Conservation (phyloP, 2,888 invertebrate species). For the Xanthorhoe designata region DNA sequence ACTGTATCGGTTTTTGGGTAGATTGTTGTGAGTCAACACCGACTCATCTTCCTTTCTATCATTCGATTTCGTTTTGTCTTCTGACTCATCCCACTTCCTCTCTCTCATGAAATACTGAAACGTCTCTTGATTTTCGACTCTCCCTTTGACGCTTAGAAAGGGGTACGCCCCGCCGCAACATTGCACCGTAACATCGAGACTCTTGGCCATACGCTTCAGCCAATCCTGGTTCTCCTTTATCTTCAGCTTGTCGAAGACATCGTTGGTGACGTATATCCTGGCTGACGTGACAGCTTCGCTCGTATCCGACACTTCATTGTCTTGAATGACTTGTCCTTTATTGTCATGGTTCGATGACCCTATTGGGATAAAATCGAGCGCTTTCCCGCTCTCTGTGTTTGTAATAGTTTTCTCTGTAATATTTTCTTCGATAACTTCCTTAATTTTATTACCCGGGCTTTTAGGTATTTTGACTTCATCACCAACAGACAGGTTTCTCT, state of each 20-base stretch:
- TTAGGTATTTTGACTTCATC: slow-evolving; percentile 45
- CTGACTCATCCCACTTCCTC: slow-evolving; percentile 62
- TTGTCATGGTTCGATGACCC: slow-evolving; percentile 68
- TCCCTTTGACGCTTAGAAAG: slow-evolving; percentile 81
- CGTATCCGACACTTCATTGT: slow-evolving; percentile 78
- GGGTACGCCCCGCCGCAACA: slow-evolving; percentile 63
- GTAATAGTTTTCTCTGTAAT: not conserved
- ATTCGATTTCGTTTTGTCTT: slow-evolving; percentile 20
- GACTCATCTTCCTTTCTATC: slow-evolving; percentile 39
- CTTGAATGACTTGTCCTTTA: slow-evolving; percentile 75
- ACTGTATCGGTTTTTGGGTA: slow-evolving; percentile 70
- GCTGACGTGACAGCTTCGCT: slow-evolving; percentile 74
- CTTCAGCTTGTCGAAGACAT: slow-evolving; percentile 76
- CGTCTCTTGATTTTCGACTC: slow-evolving; percentile 76
- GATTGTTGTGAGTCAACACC: slow-evolving; percentile 28
- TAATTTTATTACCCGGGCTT: slow-evolving; percentile 11
- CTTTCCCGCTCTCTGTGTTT: slow-evolving; percentile 48
- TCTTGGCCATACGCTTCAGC: slow-evolving; percentile 64
- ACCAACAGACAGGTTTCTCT: slow-evolving; percentile 53
- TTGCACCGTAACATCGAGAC: slow-evolving; percentile 68
- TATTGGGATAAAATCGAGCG: slow-evolving; percentile 65
- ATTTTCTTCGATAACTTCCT: slow-evolving; percentile 15
- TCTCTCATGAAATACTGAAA: slow-evolving; percentile 80
- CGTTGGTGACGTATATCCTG: slow-evolving; percentile 79
- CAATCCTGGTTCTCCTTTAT: slow-evolving; percentile 78